Percentiles rank a stretch among this genome's conserved stretches.
phyloP scores from a whole-genome alignment of 2,797 vertebrate species.

The Chrysolophus pictus region DNA sequence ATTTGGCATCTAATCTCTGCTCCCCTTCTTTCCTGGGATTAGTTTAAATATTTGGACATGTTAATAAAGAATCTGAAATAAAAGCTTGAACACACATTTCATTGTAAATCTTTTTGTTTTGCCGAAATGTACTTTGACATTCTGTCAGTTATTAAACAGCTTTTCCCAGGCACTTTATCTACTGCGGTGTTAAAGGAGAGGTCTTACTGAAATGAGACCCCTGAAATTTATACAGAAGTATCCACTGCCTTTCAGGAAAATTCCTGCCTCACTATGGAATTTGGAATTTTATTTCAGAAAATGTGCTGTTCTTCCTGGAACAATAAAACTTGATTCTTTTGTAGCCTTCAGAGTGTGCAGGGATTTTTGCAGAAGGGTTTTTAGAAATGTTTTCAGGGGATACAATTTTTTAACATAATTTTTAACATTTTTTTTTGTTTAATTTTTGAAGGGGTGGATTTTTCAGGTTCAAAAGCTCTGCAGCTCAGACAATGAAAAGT shows the following conservation, averaged over 20 bases:
- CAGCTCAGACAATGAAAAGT: conserved; percentile 14
- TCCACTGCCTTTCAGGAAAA: neutral
- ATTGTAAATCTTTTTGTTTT: conserved; percentile 51
- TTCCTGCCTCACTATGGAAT: neutral
- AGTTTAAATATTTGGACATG: conserved; percentile 63
- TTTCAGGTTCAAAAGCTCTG: neutral
- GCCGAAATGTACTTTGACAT: neutral
- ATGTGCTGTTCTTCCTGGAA: neutral
- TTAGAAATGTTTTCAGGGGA: neutral
- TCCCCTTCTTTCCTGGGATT: conserved; percentile 31
- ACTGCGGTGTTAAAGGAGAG: neutral
- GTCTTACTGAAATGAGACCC: conserved; percentile 36
- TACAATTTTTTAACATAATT: neutral
- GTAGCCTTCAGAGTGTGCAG: neutral
- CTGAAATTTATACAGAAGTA: neutral
- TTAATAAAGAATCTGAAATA: conserved; percentile 59
- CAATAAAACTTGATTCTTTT: neutral
- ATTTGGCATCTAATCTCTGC: conserved; percentile 51
- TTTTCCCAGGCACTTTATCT: conserved; percentile 37
- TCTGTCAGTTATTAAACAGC: conserved; percentile 46
- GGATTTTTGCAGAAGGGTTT: neutral
- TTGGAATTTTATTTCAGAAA: neutral
- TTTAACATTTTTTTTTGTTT: neutral
- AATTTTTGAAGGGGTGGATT: neutral
- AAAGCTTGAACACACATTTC: conserved; percentile 11